Evolutionary conservation across 2,113 vertebrate species (phyloP).

Genomic region (Ursus arctos): DNA sequence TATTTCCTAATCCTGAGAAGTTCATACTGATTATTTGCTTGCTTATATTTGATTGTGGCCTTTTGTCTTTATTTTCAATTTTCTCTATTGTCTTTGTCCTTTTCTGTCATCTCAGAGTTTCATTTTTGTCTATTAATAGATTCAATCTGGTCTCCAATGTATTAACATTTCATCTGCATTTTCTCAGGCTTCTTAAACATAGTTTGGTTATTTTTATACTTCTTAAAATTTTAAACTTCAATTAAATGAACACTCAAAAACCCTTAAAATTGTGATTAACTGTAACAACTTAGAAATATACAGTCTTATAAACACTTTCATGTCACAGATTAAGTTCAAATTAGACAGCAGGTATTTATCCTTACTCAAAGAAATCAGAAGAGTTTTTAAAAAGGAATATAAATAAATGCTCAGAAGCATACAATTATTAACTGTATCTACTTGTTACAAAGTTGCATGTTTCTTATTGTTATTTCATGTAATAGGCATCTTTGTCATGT

Average conservation of each 20-base stretch:
- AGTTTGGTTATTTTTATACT: neutral
- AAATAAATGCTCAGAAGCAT: neutral
- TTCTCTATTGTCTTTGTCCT: neutral
- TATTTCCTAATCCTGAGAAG: neutral
- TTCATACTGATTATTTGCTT: neutral
- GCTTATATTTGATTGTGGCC: neutral
- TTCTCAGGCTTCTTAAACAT: neutral
- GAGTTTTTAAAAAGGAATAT: neutral
- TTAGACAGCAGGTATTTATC: neutral
- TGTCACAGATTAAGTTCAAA: neutral
- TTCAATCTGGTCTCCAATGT: neutral
- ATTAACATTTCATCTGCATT: neutral
- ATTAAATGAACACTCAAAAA: neutral
- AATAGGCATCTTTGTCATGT: neutral
- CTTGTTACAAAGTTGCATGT: neutral
- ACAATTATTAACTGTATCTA: neutral
- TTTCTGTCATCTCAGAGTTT: neutral
- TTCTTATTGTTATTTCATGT: neutral
- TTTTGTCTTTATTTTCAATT: neutral
- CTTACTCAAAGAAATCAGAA: neutral
- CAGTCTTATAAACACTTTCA: neutral
- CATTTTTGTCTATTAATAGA: neutral
- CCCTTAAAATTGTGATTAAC: constrained; percentile 25
- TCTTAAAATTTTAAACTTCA: constrained; percentile 32
- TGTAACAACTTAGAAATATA: neutral